Evolutionary conservation across 2,888 invertebrate genomes (phyloP).

Genomic region (Agonopterix heracliana): DNA sequence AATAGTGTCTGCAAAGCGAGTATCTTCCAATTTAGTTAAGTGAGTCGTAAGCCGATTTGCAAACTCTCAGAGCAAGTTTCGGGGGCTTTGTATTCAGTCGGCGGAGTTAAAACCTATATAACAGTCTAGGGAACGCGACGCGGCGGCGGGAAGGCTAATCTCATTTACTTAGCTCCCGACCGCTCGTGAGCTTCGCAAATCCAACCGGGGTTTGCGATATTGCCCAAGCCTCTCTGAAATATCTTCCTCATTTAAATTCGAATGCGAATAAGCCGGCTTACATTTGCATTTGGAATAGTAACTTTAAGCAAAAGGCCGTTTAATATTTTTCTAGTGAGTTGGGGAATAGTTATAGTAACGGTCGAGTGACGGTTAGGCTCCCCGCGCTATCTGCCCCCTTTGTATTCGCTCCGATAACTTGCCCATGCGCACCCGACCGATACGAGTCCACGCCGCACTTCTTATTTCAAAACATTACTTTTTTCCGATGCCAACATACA

Average conservation of each 20-base stretch:
- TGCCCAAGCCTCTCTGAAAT: slow-evolving; percentile 30
- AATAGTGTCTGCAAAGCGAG: slow-evolving; percentile 21
- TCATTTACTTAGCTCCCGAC: slow-evolving; percentile 42
- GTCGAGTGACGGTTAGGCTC: slow-evolving; percentile 73
- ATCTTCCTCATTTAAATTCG: slow-evolving; percentile 55
- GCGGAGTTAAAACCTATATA: slow-evolving; percentile 43
- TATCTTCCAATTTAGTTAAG: slow-evolving; percentile 41
- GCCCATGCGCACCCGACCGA: slow-evolving; percentile 74
- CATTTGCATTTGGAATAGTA: slow-evolving; percentile 34
- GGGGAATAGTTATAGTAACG: slow-evolving; percentile 73
- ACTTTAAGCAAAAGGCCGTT: slow-evolving; percentile 49
- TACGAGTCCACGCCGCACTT: slow-evolving; percentile 62
- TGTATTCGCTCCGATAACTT: slow-evolving; percentile 76
- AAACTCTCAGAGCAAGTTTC: slow-evolving; percentile 35
- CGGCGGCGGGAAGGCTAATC: slow-evolving; percentile 43
- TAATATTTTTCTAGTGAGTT: slow-evolving; percentile 70
- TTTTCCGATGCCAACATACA: slow-evolving; percentile 50
- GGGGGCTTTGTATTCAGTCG: slow-evolving; percentile 43
- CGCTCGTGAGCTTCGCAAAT: slow-evolving; percentile 40
- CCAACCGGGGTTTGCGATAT: slow-evolving; percentile 26
- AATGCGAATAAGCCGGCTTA: slow-evolving; percentile 39
- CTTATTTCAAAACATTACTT: slow-evolving; percentile 62
- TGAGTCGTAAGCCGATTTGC: slow-evolving; percentile 57
- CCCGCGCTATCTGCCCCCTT: slow-evolving; percentile 75
- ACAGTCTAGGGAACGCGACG: slow-evolving; percentile 39